Base-by-base conservation (phyloP, 1,140 invertebrate species). In the Oedothorax gibbosus region DNA sequence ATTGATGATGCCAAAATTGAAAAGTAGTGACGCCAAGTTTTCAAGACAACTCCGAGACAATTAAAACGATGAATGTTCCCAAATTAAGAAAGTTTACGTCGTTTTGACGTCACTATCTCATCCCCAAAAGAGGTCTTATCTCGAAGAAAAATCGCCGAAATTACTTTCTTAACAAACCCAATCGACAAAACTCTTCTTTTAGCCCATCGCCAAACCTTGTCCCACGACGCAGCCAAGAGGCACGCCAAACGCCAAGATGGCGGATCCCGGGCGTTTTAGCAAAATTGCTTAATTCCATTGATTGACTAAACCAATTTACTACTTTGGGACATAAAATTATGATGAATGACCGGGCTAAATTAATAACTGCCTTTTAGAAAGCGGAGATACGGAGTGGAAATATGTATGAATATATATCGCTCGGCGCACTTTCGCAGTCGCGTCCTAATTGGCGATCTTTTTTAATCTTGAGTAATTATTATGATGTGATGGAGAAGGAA, bases 261-360 rank as follows among this genome's bases (percentile, higher is more conserved):
- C 35, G 35, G 35, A 35, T 35, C 35, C 2, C 35, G 35, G 35
- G 35, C 35, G 5, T 35, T 85, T 85, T 85, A 85, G 64, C 72
- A 71, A 85, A 78, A 85, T 85, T 85, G 83, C 83, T 78, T 85
- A 85, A 85, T 85, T 77, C 64, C 75, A 72, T 85, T 85, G 83
- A 85, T 85, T 85, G 83, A 85, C 83, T 85, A 78, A 85, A 85
- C 83, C 83, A 85, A 85, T 85, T 85, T 85, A 78, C 83, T 64
- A 85, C 83, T 85, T 71, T 71, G 73, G 83, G 73, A 78, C 83
- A 85, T 85, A 78, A 77, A 85, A 85, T 78, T 77, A 85, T 85
- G 83, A 85, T 78, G 83, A 85, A 85, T 77, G 73, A 65, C 54
- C 68, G 10, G 65, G 57, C 66, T 85, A 85, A 85, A 85, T 85